Conservation (phyloP, 1,140 invertebrate genomes). For the Ips typographus region DNA sequence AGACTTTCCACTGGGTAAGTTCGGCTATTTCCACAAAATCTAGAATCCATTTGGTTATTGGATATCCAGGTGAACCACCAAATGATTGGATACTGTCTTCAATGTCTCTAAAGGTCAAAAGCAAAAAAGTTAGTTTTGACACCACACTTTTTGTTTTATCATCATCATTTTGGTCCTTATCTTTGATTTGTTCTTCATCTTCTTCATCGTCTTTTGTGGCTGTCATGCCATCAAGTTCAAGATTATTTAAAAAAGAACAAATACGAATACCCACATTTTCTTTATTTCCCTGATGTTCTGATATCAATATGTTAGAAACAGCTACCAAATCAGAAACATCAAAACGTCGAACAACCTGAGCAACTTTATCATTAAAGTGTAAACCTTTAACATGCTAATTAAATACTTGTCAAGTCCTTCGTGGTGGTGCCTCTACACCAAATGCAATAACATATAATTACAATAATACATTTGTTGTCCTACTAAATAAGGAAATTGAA, state of each 20-base stretch:
- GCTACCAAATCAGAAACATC: neutral
- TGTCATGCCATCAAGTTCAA: constrained; percentile 15
- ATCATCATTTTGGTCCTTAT: neutral
- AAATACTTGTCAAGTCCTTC: neutral
- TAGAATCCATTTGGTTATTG: neutral
- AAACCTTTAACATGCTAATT: neutral
- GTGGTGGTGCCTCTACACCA: neutral
- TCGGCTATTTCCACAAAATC: constrained; percentile 43
- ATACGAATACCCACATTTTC: too few relatives aligned
- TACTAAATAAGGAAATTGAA: too few relatives aligned
- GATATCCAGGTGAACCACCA: neutral
- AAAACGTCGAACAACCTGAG: neutral
- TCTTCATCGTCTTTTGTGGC: neutral
- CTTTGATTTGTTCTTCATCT: neutral
- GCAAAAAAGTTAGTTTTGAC: constrained; percentile 1
- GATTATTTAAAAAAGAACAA: constrained; percentile 1
- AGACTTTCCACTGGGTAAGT: constrained; percentile 36
- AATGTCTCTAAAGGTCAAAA: constrained; percentile 9
- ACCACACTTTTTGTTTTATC: neutral
- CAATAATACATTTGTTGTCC: too few relatives aligned
- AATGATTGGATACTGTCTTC: constrained; percentile 39
- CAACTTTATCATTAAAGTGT: neutral
- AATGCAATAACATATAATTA: constrained; percentile 2
- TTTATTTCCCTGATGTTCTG: neutral
- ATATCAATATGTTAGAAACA: neutral